These are phyloP conservation scores for Mus caroli DNA, from an alignment of 2,797 vertebrate species.

Conservation along the genomic window DNA sequence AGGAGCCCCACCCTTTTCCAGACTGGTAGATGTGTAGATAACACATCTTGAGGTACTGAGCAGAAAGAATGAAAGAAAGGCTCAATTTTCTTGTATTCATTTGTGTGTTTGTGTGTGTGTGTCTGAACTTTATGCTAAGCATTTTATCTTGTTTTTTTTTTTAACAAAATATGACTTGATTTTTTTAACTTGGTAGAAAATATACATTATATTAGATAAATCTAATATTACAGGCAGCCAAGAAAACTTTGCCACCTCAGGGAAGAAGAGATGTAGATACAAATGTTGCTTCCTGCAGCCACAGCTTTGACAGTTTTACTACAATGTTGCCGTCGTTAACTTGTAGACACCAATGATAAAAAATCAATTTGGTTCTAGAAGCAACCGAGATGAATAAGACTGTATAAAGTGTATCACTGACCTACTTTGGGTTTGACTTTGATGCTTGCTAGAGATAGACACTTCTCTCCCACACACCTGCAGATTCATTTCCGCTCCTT, in stretches of 20 bases:
- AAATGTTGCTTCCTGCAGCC: neutral
- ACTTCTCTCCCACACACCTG: neutral
- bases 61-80: neutral
- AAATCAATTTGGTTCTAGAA: neutral
- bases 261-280: neutral
- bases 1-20: neutral
- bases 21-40: neutral
- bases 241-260: neutral
- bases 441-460: neutral
- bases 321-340: neutral
- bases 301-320: neutral
- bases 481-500: neutral
- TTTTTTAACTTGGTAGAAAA: conserved; percentile 39
- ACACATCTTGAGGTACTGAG: neutral
- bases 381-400: neutral
- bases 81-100: neutral
- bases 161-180: conserved; percentile 34
- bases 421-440: neutral
- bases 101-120: neutral
- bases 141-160: neutral
- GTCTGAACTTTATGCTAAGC: neutral
- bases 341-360: neutral
- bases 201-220: neutral
- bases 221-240: neutral
- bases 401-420: conserved; percentile 15